These are phyloP conservation scores for Chunga burmeisteri DNA, from an alignment of 2,113 vertebrate species.

Conservation along the genomic window DNA sequence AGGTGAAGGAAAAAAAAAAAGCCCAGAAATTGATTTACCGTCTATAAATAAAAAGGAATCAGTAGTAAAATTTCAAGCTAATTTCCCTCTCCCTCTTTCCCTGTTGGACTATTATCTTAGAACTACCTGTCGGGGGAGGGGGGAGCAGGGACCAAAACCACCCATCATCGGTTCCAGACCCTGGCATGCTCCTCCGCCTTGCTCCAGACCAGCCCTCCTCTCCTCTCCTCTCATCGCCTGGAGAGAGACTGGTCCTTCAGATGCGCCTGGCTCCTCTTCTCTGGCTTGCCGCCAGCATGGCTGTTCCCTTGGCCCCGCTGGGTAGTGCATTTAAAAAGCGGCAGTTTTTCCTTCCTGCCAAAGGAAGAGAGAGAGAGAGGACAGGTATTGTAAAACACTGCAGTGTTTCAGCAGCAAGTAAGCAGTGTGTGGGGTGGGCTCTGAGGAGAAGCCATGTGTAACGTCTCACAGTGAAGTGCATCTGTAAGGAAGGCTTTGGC, in stretches of 20 bases:
- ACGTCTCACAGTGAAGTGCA: neutral
- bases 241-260: constrained; percentile 60
- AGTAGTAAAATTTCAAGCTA: constrained; percentile 57
- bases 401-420: neutral
- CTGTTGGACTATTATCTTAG: constrained; percentile 19
- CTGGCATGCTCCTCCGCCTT: neutral
- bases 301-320: constrained; percentile 60
- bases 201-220: neutral
- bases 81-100: constrained; percentile 11
- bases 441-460: neutral
- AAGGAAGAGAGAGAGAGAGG: constrained; percentile 53
- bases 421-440: accelerated
- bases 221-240: neutral
- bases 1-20: neutral
- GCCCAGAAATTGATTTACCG: constrained; percentile 56
- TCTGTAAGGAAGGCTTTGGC: constrained; percentile 19
- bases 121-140: constrained; percentile 35
- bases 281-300: constrained; percentile 56
- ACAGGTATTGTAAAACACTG: neutral
- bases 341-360: constrained; percentile 76
- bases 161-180: neutral
- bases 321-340: constrained; percentile 55
- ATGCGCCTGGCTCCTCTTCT: constrained; percentile 70
- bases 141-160: too few species aligned
- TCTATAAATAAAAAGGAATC: constrained; percentile 56